phyloP scores from a whole-genome alignment of 2,888 invertebrate genomes.

The Saturnia pavonia region DNA sequence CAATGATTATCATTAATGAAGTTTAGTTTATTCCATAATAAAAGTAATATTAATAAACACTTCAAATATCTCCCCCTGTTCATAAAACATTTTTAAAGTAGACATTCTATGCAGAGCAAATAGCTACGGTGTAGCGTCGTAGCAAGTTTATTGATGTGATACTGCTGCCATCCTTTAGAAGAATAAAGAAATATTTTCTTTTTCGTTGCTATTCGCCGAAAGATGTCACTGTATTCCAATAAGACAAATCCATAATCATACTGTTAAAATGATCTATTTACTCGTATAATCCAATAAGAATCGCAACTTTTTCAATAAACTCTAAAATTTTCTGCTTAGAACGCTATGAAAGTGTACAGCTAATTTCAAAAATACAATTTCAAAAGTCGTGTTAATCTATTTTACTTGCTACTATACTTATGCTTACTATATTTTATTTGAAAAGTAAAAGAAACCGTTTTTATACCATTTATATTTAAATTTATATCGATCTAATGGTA shows the following conservation, averaged over 20 bases:
- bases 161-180: conserved; percentile 41
- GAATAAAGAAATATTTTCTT: conserved; percentile 23
- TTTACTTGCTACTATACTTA: background rate
- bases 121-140: conserved; percentile 31
- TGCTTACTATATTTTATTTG: too few species aligned
- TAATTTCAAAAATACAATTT: background rate
- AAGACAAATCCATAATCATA: conserved; percentile 21
- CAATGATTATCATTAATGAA: too few species aligned
- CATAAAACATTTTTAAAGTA: background rate
- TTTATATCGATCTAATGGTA: too few species aligned
- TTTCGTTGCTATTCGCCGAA: conserved; percentile 41
- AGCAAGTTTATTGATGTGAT: conserved; percentile 8
- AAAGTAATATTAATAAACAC: background rate
- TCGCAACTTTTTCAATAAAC: background rate
- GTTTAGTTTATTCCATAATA: background rate
- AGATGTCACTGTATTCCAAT: conserved; percentile 51
- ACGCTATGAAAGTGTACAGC: background rate
- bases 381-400: background rate
- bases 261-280: too few species aligned
- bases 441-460: too few species aligned
- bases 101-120: background rate
- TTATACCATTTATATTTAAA: too few species aligned
- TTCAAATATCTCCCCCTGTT: background rate
- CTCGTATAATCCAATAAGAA: background rate
- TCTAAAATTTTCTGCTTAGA: background rate